Conservation (phyloP, 2,797 vertebrate species). For the Gadopsis bispinosus region DNA sequence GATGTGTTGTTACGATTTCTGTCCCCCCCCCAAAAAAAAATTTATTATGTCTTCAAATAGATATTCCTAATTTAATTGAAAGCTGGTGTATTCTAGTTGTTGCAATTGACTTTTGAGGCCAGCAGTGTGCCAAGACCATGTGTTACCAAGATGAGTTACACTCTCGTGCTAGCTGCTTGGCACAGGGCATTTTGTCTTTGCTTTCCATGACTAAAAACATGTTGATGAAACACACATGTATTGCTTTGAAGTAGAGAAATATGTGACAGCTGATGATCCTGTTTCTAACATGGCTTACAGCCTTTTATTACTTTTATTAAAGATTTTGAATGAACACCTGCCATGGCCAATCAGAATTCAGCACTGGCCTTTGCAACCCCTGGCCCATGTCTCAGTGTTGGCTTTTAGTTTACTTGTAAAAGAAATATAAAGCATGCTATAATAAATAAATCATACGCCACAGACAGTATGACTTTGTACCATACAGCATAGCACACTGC, state of each 20-base stretch:
- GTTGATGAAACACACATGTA: conserved; percentile 1
- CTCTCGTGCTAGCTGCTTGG: not conserved
- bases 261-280: conserved; percentile 3
- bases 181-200: conserved; percentile 4
- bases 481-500: not conserved
- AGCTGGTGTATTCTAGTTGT: not conserved
- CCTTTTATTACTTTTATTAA: not conserved
- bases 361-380: not conserved
- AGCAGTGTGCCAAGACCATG: conserved; percentile 2
- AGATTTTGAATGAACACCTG: not conserved
- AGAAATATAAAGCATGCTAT: not conserved
- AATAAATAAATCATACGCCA: not conserved
- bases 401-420: not conserved
- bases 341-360: conserved; percentile 7
- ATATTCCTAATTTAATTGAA: not conserved
- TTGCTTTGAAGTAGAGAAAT: conserved; percentile 24
- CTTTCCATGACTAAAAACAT: conserved; percentile 23
- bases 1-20: not conserved
- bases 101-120: not conserved
- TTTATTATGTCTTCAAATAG: not conserved
- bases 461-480: not conserved
- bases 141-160: conserved; percentile 19
- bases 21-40: not conserved
- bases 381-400: not conserved
- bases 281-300: not conserved